These are phyloP conservation scores for Ciona savignyi DNA, from an alignment of 23 tunicate genomes.

Conservation along the genomic window DNA sequence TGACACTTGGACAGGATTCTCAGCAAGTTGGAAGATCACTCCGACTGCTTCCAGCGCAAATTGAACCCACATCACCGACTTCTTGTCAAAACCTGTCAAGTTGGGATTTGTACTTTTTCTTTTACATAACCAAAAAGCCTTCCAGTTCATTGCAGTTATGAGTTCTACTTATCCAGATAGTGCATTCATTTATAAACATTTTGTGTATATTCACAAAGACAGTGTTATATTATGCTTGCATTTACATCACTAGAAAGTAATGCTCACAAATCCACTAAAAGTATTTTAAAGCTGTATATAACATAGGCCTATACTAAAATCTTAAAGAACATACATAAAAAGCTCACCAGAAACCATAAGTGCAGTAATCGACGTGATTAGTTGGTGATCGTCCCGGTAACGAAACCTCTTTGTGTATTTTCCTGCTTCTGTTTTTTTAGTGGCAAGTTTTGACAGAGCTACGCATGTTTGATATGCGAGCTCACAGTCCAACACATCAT, in stretches of 20 bases:
- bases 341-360: conserved; percentile 28
- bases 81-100: conserved; percentile 55
- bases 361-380: conserved; percentile 11
- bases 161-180: no score
- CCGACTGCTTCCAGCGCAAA: conserved; percentile 41
- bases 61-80: conserved; percentile 34
- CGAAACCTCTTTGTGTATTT: conserved; percentile 33
- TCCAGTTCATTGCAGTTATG: no score
- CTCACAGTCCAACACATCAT: conserved; percentile 23
- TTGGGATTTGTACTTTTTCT: no score
- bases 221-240: no score
- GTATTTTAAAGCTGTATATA: no score
- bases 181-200: no score
- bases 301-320: no score
- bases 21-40: conserved; percentile 50
- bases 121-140: no score
- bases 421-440: conserved; percentile 42
- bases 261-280: no score
- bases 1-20: conserved; percentile 27
- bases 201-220: no score
- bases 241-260: no score
- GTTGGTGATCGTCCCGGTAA: conserved; percentile 29
- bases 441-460: conserved; percentile 24
- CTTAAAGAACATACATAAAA: no score
- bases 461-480: conserved; percentile 46